These are phyloP conservation scores for Stratiomys singularior DNA, from an alignment of 2,888 invertebrate genomes.

Conservation along the genomic window DNA sequence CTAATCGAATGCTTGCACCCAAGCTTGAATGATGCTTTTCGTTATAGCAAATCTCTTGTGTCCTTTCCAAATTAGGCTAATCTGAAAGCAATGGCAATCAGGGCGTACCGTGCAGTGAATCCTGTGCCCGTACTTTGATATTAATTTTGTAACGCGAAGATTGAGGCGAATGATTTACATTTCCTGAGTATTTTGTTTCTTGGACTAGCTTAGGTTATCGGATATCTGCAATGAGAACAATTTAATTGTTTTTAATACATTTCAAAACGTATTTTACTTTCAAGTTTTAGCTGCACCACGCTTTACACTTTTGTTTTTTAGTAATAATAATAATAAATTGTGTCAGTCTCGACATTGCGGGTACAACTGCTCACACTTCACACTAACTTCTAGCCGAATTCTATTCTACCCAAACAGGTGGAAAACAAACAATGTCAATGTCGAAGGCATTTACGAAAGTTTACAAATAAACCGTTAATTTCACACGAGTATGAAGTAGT, in stretches of 20 bases:
- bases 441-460: too few relatives aligned
- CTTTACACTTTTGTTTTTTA: too few relatives aligned
- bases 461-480: too few relatives aligned
- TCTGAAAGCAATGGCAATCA: neutral
- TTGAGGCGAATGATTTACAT: conserved; percentile 60
- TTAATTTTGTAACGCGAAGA: neutral
- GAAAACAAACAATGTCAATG: too few relatives aligned
- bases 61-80: neutral
- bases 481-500: too few relatives aligned
- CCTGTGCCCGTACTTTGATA: neutral
- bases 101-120: neutral
- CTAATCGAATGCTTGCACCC: neutral
- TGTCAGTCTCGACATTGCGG: too few relatives aligned
- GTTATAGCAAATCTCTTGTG: neutral
- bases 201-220: conserved; percentile 17
- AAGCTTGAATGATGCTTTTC: neutral
- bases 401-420: too few relatives aligned
- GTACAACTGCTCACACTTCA: too few relatives aligned
- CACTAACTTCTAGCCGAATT: too few relatives aligned
- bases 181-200: conserved; percentile 54
- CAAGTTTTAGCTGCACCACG: neutral
- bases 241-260: neutral
- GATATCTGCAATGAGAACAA: neutral
- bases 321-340: too few relatives aligned
- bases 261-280: neutral